These are phyloP conservation scores for Mechanitis mazaeus DNA, from an alignment of 2,888 invertebrate species.

Conservation along the genomic window DNA sequence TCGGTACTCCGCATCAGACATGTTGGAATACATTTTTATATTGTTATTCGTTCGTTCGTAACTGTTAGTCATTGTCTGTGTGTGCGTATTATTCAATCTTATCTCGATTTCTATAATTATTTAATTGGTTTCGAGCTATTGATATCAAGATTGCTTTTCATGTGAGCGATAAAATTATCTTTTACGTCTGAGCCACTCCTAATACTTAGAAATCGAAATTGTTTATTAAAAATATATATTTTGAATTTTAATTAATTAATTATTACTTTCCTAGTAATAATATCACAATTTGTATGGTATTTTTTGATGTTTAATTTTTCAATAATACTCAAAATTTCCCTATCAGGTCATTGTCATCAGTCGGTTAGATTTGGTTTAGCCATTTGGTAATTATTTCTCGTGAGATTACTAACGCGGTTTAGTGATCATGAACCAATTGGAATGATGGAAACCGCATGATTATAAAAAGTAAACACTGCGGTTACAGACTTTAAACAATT, in stretches of 20 bases:
- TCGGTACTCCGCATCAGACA: conserved; percentile 59
- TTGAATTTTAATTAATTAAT: no score
- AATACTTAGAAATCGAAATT: no score
- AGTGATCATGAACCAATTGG: conserved; percentile 47
- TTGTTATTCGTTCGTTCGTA: conserved; percentile 61
- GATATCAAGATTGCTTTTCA: conserved; percentile 31
- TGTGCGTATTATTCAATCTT: conserved; percentile 34
- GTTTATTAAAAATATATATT: no score
- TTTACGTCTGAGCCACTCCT: not conserved
- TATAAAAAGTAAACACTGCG: conserved; percentile 10
- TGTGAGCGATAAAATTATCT: not conserved
- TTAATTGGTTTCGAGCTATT: conserved; percentile 66
- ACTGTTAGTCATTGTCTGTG: conserved; percentile 34
- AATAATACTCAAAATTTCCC: conserved; percentile 19
- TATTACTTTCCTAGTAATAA: no score
- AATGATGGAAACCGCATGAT: conserved; percentile 15
- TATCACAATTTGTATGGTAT: not conserved
- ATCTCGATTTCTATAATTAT: conserved; percentile 44
- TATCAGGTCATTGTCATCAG: conserved; percentile 64
- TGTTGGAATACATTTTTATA: conserved; percentile 56
- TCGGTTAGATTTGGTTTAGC: conserved; percentile 47
- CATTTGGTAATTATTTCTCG: conserved; percentile 69
- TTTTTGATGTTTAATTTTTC: conserved; percentile 9
- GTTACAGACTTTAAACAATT: not conserved
- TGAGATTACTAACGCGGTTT: conserved; percentile 51